Evolutionary conservation across 2,797 vertebrate species (phyloP).

Genomic region (Eidolon dupreanum): DNA sequence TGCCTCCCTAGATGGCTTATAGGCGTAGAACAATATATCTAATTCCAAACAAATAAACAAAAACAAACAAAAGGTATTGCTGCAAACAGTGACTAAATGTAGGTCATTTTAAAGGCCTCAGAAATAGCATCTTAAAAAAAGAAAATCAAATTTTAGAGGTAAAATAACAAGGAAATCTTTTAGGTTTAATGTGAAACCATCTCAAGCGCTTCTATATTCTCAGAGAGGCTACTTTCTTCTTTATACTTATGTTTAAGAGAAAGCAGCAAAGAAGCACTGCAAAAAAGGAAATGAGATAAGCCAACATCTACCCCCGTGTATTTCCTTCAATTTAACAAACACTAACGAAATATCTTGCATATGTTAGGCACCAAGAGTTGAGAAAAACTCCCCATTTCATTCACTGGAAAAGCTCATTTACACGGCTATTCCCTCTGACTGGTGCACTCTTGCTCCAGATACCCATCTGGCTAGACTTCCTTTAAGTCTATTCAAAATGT

Average conservation of each 20-base stretch:
- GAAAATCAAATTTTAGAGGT: slow-evolving; percentile 36
- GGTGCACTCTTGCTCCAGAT: background rate
- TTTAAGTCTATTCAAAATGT: background rate
- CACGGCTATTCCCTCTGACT: background rate
- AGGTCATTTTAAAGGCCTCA: slow-evolving; percentile 28
- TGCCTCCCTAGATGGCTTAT: no score
- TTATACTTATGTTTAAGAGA: background rate
- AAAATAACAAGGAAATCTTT: slow-evolving; percentile 46
- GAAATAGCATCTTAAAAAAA: slow-evolving; percentile 29
- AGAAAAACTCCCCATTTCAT: background rate
- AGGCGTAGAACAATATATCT: no score
- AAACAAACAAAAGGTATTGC: no score
- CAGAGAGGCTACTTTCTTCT: background rate
- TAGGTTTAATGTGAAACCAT: slow-evolving; percentile 46
- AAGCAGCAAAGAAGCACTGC: background rate
- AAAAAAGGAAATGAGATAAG: slow-evolving; percentile 8
- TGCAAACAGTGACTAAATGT: background rate
- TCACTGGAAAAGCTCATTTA: background rate
- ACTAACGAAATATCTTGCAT: background rate
- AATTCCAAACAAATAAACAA: no score
- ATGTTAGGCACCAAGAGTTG: background rate
- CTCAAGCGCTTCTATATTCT: background rate
- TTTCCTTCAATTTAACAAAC: background rate
- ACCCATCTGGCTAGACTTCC: background rate
- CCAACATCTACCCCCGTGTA: background rate